These are phyloP conservation scores for Elaphurus davidianus DNA, from an alignment of 2,113 vertebrate species.

Conservation along the genomic window DNA sequence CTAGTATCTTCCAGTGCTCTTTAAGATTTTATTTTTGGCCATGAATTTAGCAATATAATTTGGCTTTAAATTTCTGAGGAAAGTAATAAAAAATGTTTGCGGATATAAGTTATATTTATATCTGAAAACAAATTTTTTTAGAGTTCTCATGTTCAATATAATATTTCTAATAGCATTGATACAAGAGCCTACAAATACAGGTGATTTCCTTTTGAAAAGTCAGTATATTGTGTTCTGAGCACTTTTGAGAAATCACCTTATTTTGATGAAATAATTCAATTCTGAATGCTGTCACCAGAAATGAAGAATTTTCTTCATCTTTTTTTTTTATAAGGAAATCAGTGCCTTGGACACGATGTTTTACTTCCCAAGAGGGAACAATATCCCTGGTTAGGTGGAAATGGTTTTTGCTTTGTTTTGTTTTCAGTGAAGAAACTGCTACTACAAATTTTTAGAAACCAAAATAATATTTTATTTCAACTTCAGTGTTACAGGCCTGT, in stretches of 20 bases:
- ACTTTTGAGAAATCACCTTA: neutral
- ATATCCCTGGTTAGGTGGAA: neutral
- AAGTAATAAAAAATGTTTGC: neutral
- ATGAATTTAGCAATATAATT: neutral
- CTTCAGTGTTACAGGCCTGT: neutral
- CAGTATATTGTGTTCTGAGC: neutral
- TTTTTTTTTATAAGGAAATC: neutral
- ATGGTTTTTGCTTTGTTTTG: neutral
- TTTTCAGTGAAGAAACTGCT: neutral
- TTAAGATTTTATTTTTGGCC: slow-evolving; percentile 10
- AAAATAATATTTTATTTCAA: slow-evolving; percentile 29
- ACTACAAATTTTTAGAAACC: slow-evolving; percentile 13
- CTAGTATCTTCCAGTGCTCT: neutral
- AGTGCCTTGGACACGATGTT: neutral
- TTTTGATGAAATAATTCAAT: slow-evolving; percentile 47
- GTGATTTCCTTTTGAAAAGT: slow-evolving; percentile 14
- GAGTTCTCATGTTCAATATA: neutral
- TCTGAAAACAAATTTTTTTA: slow-evolving; percentile 27
- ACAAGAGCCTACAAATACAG: neutral
- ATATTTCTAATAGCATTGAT: neutral
- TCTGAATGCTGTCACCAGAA: slow-evolving; percentile 21
- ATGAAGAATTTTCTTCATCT: slow-evolving; percentile 2
- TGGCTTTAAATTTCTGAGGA: neutral
- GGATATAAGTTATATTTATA: neutral
- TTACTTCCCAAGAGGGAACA: neutral